Evolutionary conservation across 30 jellyfish, hydroid and myxozoan species (phyloP), one percentile per base, ranked within the genome.

Genomic region (Cassiopea xamachana): DNA sequence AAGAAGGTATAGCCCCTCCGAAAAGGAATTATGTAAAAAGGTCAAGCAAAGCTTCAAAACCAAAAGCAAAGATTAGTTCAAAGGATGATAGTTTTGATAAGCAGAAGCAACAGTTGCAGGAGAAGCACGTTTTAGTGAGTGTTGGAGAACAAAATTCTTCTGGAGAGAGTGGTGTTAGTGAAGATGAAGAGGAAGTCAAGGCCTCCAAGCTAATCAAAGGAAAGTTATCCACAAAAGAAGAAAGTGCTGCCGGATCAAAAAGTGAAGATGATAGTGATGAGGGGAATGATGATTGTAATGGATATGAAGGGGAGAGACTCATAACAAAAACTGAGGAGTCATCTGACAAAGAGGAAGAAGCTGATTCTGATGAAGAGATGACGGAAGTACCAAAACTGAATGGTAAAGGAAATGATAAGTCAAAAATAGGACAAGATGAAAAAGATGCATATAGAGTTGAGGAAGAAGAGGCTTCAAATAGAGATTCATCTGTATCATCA

Each of bases 71-170:
- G 51, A 78, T 75, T 16, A 78, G 73, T 51, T 70, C 82, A n/a
- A 86, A 78, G 67, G 97, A 89, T 49, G 97, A 91, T 50, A 75
- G 85, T 75, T 77, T 79, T n/a, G 92, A 83, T 84, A 95, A 91
- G 5, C 94, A 89, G 18, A 93, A 39, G 76, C 91, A 81, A 8
- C 89, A 79, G 50, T 46, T 2, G 13, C 62, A 17, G 77, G 70
- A 73, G 78, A 69, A 73, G 76, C 48, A 5, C 19, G 67, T 59
- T n/a, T 82, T 39, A 5, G 60, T 58, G 50, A 27, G 45, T 47
- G 49, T 74, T 6, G 62, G 69, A 60, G 70, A 61, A 15, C 48
- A 48, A 10, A 50, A 55, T 43, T n/a, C 18, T 27, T 19, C 50
- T 1, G 80, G 27, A 6, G 55, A 43, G 16, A 68, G 90, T 71